These are phyloP conservation scores for Aphelinus atriplicis DNA, from an alignment of 1,140 invertebrate genomes.

Conservation along the genomic window DNA sequence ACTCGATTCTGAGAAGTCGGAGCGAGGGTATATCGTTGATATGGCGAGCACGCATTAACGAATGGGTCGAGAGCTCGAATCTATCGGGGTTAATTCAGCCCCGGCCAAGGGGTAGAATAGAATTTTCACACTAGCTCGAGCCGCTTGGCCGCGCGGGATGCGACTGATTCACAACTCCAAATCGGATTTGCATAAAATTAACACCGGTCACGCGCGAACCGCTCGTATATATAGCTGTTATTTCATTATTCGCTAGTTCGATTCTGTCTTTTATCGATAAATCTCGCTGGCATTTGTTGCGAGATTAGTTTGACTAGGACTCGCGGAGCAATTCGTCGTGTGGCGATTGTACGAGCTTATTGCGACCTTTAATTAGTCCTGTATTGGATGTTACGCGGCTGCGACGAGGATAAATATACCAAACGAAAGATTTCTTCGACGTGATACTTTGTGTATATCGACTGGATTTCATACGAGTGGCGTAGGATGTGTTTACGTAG, in stretches of 20 bases:
- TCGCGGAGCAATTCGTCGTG: too few species aligned
- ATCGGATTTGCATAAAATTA: slow-evolving; percentile 51
- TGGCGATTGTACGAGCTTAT: too few species aligned
- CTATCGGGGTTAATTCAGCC: slow-evolving; percentile 1
- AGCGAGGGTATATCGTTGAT: too few species aligned
- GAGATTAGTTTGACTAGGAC: not conserved
- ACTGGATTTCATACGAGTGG: too few species aligned
- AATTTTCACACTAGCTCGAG: not conserved
- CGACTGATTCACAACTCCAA: slow-evolving; percentile 12
- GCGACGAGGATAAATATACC: too few species aligned
- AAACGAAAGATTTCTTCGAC: too few species aligned
- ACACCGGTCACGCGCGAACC: not conserved
- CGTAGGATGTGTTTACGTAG: too few species aligned
- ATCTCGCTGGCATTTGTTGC: slow-evolving; percentile 2
- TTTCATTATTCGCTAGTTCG: slow-evolving; percentile 9
- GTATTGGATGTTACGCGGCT: too few species aligned
- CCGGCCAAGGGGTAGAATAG: not conserved
- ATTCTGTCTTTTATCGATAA: not conserved
- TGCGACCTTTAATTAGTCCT: too few species aligned
- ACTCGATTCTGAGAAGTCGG: too few species aligned
- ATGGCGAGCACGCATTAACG: not conserved
- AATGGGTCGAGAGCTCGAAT: not conserved
- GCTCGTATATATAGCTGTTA: not conserved
- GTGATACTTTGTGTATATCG: too few species aligned
- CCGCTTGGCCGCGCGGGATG: not conserved